Evolutionary conservation across 2,888 invertebrate genomes (phyloP).

Genomic region (Celastrina argiolus): DNA sequence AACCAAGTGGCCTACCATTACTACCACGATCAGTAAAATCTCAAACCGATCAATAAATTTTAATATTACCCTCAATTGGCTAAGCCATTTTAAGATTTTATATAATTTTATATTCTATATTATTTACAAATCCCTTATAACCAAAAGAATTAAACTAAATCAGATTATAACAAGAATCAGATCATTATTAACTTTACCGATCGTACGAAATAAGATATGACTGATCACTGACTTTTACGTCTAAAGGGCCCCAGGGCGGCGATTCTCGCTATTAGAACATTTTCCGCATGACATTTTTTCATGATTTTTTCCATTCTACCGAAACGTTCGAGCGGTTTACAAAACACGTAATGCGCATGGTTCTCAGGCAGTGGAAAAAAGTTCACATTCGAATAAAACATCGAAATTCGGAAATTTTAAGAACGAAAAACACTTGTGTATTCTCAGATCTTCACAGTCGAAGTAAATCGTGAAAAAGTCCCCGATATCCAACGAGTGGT

Average conservation of each 20-base stretch:
- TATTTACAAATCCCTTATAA: not conserved
- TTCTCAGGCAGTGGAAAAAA: no score
- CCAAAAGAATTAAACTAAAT: conserved; percentile 12
- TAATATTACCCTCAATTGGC: conserved; percentile 24
- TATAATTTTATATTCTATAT: conserved; percentile 1
- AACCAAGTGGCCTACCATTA: conserved; percentile 2
- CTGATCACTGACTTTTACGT: conserved; percentile 8
- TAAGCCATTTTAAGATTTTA: conserved; percentile 10
- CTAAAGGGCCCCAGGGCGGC: not conserved
- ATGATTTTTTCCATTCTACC: no score
- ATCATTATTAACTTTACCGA: conserved; percentile 30
- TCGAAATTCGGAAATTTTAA: no score
- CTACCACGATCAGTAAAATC: conserved; percentile 31
- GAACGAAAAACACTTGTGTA: no score
- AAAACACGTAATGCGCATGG: no score
- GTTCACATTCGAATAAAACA: no score
- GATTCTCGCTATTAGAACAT: no score
- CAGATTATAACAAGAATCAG: conserved; percentile 22
- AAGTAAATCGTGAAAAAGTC: no score
- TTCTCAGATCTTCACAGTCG: no score
- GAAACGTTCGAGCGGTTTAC: no score
- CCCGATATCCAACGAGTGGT: no score
- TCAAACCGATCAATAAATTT: conserved; percentile 25
- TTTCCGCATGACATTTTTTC: no score
- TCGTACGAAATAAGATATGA: conserved; percentile 27